Base-by-base conservation (phyloP, 1,140 invertebrate species). In the Papilio xuthus region DNA sequence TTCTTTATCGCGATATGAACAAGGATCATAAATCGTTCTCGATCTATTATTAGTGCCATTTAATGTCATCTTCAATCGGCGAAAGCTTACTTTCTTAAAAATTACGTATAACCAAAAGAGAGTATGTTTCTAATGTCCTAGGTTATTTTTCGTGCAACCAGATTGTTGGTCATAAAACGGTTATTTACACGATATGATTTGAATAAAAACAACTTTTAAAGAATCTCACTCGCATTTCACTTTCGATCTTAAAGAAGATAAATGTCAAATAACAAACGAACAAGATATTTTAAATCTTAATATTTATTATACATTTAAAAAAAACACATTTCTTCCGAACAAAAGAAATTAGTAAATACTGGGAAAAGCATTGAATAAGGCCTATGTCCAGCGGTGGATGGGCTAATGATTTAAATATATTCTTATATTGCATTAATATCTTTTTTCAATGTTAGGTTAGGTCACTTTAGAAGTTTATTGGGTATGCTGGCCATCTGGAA, bases 231-330 rank as follows among this genome's bases (percentile, higher is more conserved):
- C 13, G 12, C 26, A 63, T 28, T 28, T 28, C 13, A 63, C 60
- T 63, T 26, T 63, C 60, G 13, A 63, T 63, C 13, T 63, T 63
- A 32, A 63, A 63, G 50, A 56, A n/a, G n/a, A 60, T 60, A 60
- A 60, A 60, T 60, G 23, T 60, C 56, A 60, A 23, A 12, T 60
- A 23, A 60, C 10, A 60, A 60, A 60, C 56, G 10, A 23, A 60
- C 4, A 26, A 26, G 7, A 56, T 7, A 56, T 4, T 1, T 60
- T 60, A 23, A 60, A 60, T 60, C 23, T 60, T 60, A 12, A 60
- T 26, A 56, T 60, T 60, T 26, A 23, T 12, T 37, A 37, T 3
- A 7, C 7, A 0, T 1, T 3, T 37, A 37, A 37, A 18, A 47
- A 47, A 18, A 18, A 18, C 4, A 47, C 4, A 47, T 47, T 47